Conservation (phyloP, 2,888 invertebrate species). For the Sylvicola cinctus region DNA sequence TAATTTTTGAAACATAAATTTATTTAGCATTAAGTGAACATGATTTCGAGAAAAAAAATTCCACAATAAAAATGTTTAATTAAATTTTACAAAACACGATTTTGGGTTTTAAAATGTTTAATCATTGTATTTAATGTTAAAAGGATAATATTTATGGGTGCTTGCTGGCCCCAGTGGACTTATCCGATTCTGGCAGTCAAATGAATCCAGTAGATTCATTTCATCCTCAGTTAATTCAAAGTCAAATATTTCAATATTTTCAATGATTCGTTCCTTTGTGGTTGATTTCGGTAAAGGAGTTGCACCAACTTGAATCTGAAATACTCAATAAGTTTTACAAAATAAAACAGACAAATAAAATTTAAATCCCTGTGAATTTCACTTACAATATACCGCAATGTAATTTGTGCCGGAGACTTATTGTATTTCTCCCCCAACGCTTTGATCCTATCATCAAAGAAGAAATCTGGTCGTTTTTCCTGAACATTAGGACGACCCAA, state of each 20-base stretch:
- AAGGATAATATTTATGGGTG: slow-evolving; percentile 8
- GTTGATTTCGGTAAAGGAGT: slow-evolving; percentile 37
- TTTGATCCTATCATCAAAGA: slow-evolving; percentile 22
- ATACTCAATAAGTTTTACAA: no score
- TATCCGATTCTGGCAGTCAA: slow-evolving; percentile 19
- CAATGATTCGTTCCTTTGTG: slow-evolving; percentile 27
- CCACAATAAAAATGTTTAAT: no score
- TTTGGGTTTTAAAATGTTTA: no score
- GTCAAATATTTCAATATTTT: slow-evolving; percentile 36
- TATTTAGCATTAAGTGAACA: no score
- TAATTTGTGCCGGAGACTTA: slow-evolving; percentile 39
- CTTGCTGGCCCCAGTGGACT: slow-evolving; percentile 12
- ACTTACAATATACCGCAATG: slow-evolving; percentile 32
- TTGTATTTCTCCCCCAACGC: slow-evolving; percentile 35
- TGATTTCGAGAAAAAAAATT: no score
- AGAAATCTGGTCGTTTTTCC: slow-evolving; percentile 21
- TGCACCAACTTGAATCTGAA: slow-evolving; percentile 25
- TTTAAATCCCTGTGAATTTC: no score
- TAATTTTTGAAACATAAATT: no score
- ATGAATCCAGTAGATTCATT: slow-evolving; percentile 27
- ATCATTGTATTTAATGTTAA: slow-evolving; percentile 7
- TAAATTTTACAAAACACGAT: no score
- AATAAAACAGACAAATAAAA: no score
- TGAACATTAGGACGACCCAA: slow-evolving; percentile 31
- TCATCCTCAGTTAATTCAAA: slow-evolving; percentile 32